Evolutionary conservation across 2,113 vertebrate species (phyloP), one percentile per base, ranked within the genome.

Genomic region (Psilopogon haemacephalus): DNA sequence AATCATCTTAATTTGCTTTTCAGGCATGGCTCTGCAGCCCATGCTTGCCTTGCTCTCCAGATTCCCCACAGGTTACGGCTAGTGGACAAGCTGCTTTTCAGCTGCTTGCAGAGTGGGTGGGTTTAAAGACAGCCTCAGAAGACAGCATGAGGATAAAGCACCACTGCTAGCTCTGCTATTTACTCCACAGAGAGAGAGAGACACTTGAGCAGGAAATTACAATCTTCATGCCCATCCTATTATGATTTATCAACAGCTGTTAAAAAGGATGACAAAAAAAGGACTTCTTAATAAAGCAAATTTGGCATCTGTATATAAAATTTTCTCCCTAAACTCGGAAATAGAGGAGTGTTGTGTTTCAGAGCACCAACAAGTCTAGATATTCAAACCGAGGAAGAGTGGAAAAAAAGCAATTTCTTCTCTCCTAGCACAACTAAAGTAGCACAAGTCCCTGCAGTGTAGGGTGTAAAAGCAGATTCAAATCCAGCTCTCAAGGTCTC

Each of bases 21-120:
- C 69, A 72, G 0, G 1, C 35, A 52, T 32, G 46, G 52, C 19
- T 69, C 54, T 58, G 46, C 38, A 28, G 56, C 54, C 32, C 32
- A 44, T 40, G 18, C 24, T 62, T 4, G 0, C 32, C 27, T 44
- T 65, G 28, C 23, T 60, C 3, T 0, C 26, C 20, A 1, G 0
- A 11, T 76, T 24, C 24, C 48, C 30, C 0, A 4, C 35, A 52
- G 56, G 35, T 69, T 63, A 52, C 2, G 4, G 18, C 0, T 1
- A 82, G 14, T 15, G 26, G 15, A 42, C 1, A 11, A 79, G 35
- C 17, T 65, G 21, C 48, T 56, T 68, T 54, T 67, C 65, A 42
- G 71, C 50, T 84, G 35, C 62, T 82, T 52, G 27, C 54, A 52
- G 32, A 74, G 58, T 27, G 27, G 6, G 4, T 56, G 26, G 5